Percentiles rank a stretch among this genome's conserved stretches.
Evolutionary conservation across 2,888 invertebrate genomes (phyloP).

Genomic region (Rhorus exstirpatorius): DNA sequence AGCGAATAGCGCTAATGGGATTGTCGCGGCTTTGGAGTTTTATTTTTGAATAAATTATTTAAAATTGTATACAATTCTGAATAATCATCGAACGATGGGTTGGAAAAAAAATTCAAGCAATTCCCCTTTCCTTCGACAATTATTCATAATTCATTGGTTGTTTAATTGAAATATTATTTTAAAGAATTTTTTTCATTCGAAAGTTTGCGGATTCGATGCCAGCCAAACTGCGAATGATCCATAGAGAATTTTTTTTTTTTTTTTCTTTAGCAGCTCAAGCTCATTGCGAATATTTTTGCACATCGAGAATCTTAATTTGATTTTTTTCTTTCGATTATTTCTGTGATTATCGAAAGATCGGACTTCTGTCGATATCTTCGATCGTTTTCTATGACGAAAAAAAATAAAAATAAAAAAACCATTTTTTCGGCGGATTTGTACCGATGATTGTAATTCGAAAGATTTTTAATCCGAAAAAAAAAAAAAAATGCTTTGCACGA

Average conservation of each 20-base stretch:
- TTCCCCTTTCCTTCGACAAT: background rate
- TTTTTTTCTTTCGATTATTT: conserved; percentile 23
- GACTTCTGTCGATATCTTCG: conserved; percentile 28
- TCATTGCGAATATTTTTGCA: conserved; percentile 32
- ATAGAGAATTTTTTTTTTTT: too few relatives aligned
- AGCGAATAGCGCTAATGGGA: conserved; percentile 77
- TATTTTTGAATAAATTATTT: background rate
- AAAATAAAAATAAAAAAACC: conserved; percentile 10
- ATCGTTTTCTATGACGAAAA: conserved; percentile 43
- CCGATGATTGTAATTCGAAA: conserved; percentile 61
- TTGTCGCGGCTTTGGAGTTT: conserved; percentile 31
- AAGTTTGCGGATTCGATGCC: background rate
- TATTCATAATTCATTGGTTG: background rate
- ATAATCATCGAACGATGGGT: too few relatives aligned
- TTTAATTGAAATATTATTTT: conserved; percentile 16
- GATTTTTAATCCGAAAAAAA: conserved; percentile 32
- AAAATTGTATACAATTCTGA: background rate
- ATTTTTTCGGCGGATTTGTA: conserved; percentile 23
- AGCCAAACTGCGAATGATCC: conserved; percentile 23
- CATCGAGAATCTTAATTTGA: conserved; percentile 49
- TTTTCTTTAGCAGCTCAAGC: conserved; percentile 25
- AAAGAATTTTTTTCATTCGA: conserved; percentile 20
- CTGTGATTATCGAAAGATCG: conserved; percentile 35
- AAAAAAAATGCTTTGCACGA: conserved; percentile 26
- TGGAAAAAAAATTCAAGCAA: background rate